Evolutionary conservation across 2,888 invertebrate genomes (phyloP), one percentile per base, ranked within the genome.

Genomic region (Aspidapion aeneum): DNA sequence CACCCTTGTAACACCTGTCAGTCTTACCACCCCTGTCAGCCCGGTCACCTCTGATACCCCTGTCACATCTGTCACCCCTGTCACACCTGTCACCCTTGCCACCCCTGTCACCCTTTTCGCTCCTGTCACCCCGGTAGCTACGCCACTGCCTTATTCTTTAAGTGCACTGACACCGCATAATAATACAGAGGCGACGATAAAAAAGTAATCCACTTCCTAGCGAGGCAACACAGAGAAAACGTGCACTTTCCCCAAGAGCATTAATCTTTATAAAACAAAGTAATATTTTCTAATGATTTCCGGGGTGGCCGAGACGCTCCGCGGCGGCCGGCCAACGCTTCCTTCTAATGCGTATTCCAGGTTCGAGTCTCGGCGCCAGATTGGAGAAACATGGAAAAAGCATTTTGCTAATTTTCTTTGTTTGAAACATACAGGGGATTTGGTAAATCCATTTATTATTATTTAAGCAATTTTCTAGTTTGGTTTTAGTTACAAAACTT

Each of bases 201-300:
- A 62, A 48, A 59, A 58, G 61, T 59, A 65, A 65, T 65, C 62
- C 59, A 59, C 60, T 55, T 35, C 12, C 12, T 35, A n/a, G n/a
- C n/a, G n/a, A n/a, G n/a, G n/a, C n/a, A n/a, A n/a, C n/a, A n/a
- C 35, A 1, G 19, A 19, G 56, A 55, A 58, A 19, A 60, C 61
- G 60, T 57, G 55, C 20, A 61, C 52, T 57, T 55, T 51, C 18
- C 54, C 19, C 2, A 50, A 18, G 54, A 61, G 54, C 66, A 63
- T 66, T 64, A 64, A 66, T 66, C 66, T 66, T 62, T 62, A 66
- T 66, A 64, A 65, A 66, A 66, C 64, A 64, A 63, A 62, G 66
- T 64, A 64, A 66, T 66, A 66, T 66, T 66, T 66, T 66, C 66
- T 66, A 66, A 66, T 66, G 64, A 66, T 64, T 21, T 49, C 56